Base-by-base conservation (phyloP, 2,113 vertebrate species). In the Plecotus auritus region DNA sequence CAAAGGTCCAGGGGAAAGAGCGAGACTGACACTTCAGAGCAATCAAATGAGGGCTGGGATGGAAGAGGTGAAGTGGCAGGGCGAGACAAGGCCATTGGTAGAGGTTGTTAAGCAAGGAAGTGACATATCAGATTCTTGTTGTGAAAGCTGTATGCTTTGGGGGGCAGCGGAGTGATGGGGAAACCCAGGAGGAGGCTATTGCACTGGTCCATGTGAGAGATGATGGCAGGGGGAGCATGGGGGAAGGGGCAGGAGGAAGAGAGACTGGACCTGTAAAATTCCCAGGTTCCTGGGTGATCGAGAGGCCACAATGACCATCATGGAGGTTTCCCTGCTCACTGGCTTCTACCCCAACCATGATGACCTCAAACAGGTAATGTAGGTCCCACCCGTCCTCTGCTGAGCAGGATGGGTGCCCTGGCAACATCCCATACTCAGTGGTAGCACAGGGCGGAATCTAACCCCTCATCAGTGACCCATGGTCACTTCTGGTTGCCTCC, bases 291-390 rank as follows among this genome's bases (percentile, higher is more conserved):
- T 20, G 89, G 98, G 98, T 18, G 26, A 95, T 0, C 92, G 0
- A 22, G 97, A 98, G 11, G 98, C 98, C 76, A 94, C 97, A 26
- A 98, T 99, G 98, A 97, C 98, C n/a, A 95, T 99, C 77, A 80
- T 99, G 78, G 98, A 99, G 70, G 95, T 99, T 9, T 97, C 98
- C 40, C 51, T 99, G 87, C 97, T 99, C 64, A 99, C 98, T 0
- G 98, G 98, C 67, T 99, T 98, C 96, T 96, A 97, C 22, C 86
- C 67, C 18, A 95, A 98, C 59, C 89, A 81, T n/a, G 74, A 93
- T 0, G 98, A 99, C 85, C 96, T 99, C 82, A 96, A 85, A 42
- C 80, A 82, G 95, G 98, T 99, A 78, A 85, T 0, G 2, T 6
- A 28, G 26, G 22, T 28, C 49, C 22, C 69, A 64, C 59, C 8